Evolutionary conservation across 2,888 invertebrate species (phyloP).

Genomic region (Periphyllus acericola): DNA sequence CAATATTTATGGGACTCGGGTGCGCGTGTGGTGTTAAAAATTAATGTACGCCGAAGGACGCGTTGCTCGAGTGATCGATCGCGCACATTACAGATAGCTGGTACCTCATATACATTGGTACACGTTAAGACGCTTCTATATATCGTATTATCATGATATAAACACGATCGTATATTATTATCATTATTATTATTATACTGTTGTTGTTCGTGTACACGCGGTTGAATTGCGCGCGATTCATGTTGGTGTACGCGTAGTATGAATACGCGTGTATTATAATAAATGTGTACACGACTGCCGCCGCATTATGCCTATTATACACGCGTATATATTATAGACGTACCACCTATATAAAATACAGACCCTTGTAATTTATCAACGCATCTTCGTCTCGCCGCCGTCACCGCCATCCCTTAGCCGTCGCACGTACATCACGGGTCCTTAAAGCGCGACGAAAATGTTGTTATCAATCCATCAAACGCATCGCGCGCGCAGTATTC

Average conservation of each 20-base stretch:
- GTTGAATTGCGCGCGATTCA: neutral
- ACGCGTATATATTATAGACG: neutral
- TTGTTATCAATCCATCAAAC: slow-evolving; percentile 23
- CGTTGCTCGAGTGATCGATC: slow-evolving; percentile 45
- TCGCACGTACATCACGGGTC: neutral
- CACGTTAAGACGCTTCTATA: neutral
- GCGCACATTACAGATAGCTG: neutral
- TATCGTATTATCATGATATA: neutral
- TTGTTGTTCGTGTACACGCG: neutral
- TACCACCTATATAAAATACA: neutral
- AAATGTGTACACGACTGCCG: too few relatives aligned
- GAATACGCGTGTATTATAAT: too few relatives aligned
- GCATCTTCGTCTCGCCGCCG: neutral
- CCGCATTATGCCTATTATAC: too few relatives aligned
- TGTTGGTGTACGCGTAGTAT: neutral
- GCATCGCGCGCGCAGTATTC: too few relatives aligned
- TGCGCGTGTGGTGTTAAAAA: slow-evolving; percentile 15
- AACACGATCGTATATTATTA: neutral
- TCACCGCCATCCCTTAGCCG: neutral
- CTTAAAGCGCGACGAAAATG: neutral
- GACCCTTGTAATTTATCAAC: slow-evolving; percentile 30
- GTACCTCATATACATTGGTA: too few relatives aligned
- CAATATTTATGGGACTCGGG: slow-evolving; percentile 8
- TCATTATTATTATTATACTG: neutral
- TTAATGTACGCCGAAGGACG: slow-evolving; percentile 27